Evolutionary conservation across 2,797 vertebrate species (phyloP), one percentile per base, ranked within the genome.

Genomic region (Cossypha heuglini): DNA sequence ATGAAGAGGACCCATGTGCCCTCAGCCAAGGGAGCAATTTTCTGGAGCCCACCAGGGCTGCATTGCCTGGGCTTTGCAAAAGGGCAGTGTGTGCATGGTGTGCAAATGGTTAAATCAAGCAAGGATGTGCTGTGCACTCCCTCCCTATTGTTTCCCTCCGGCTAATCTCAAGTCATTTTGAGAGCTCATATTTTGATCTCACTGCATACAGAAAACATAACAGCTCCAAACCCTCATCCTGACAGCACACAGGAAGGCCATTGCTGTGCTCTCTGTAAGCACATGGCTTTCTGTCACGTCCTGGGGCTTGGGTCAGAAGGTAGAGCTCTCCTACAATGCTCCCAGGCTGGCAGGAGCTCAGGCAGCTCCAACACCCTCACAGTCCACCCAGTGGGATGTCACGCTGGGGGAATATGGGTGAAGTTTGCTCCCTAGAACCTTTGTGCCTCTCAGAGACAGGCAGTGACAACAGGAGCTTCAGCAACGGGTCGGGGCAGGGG

Each of bases 401-500:
- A 31, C 0, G 0, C 33, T 1, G 2, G 24, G 24, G 29, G 14
- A 93, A 71, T 24, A 43, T 0, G 11, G 28, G 28, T 42, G 55
- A 52, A 91, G 74, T 55, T 77, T 10, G 2, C 29, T 48, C 16
- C 9, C 18, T 20, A 28, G 63, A 26, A 24, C 38, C 45, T 29
- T 28, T 5, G 1, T 6, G 31, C 72, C 45, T 28, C 31, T 59
- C 15, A 2, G 52, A 66, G 48, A 35, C 10, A 35, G 43, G 52
- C 46, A 68, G 54, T 6, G 11, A 33, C 25, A 37, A 20, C 12
- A 35, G 28, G 31, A 86, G 13, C 26, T 78, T 35, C 29, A n/a
- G 54, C 9, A 25, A n/a, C 0, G 0, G 31, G 38, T 13, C 0
- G 0, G 24, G 43, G 31, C 61, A 52, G 22, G 21, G 8, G 8